Evolutionary conservation across 2,113 vertebrate species (phyloP).

Genomic region (Brachionichthys hirsutus): DNA sequence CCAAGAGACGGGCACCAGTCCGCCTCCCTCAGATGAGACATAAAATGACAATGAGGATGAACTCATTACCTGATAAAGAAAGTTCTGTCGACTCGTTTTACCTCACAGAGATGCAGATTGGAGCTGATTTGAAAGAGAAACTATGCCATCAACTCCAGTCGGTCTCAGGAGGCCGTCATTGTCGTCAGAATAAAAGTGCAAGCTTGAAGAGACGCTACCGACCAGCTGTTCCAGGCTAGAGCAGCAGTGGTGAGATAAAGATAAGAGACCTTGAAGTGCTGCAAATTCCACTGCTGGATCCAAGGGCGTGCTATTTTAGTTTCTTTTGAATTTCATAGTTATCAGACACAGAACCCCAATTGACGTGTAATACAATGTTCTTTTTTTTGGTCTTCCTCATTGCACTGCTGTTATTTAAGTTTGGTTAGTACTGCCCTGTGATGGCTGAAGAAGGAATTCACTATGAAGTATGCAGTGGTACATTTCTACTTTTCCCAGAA

Average conservation of each 20-base stretch:
- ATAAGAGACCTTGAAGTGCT: slow-evolving; percentile 5
- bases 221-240: neutral
- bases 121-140: slow-evolving; percentile 26
- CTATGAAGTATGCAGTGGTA: neutral
- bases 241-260: neutral
- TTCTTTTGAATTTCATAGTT: slow-evolving; percentile 16
- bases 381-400: slow-evolving; percentile 14
- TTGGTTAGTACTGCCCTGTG: neutral
- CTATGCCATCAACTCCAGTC: neutral
- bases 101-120: slow-evolving; percentile 14
- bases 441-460: slow-evolving; percentile 16
- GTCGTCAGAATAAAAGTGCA: too few species aligned
- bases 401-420: slow-evolving; percentile 9
- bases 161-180: slow-evolving; percentile 7
- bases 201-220: slow-evolving; percentile 2
- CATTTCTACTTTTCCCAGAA: slow-evolving; percentile 25
- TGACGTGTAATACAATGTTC: neutral
- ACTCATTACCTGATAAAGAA: slow-evolving; percentile 53
- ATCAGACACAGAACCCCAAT: slow-evolving; percentile 10
- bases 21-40: slow-evolving; percentile 66
- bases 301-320: slow-evolving; percentile 1
- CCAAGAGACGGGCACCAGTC: slow-evolving; percentile 72
- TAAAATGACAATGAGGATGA: slow-evolving; percentile 54
- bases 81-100: neutral
- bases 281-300: slow-evolving; percentile 7